Evolutionary conservation across 64 coral and sea anemone genomes (phyloP).

Genomic region (Montipora efflorescens): DNA sequence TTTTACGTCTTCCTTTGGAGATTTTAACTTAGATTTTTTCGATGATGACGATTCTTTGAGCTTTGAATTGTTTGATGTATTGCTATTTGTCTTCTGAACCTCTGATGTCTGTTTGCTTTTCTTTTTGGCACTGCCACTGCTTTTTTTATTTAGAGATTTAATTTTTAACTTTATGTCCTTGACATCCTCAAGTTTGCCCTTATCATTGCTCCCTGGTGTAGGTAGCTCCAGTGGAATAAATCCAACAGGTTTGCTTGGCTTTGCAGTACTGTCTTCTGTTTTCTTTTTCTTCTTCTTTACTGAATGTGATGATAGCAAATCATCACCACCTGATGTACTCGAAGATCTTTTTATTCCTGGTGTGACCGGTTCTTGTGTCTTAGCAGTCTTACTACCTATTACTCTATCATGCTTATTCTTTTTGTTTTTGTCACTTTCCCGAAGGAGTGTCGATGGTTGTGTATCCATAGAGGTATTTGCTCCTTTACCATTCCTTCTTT

Average conservation of each 20-base stretch:
- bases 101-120: conserved; percentile 54
- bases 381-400: conserved; percentile 22
- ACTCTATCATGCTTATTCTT: conserved; percentile 5
- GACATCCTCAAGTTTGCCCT: conserved; percentile 69
- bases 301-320: not conserved
- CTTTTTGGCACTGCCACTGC: conserved; percentile 63
- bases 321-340: conserved; percentile 33
- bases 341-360: conserved; percentile 21
- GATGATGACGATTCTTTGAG: conserved; percentile 43
- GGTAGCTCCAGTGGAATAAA: conserved; percentile 48
- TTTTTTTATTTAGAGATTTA: conserved; percentile 53
- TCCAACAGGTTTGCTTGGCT: conserved; percentile 53
- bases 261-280: conserved; percentile 59
- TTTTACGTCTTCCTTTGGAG: conserved; percentile 53
- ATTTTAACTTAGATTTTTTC: conserved; percentile 45
- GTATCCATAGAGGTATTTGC: conserved; percentile 6
- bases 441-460: not conserved
- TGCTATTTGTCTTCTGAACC: not conserved
- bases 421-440: conserved; percentile 15
- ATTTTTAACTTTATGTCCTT: conserved; percentile 80
- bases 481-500: conserved; percentile 20
- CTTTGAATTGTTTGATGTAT: not conserved
- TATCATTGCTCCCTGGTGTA: conserved; percentile 54
- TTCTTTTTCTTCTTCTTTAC: conserved; percentile 96
- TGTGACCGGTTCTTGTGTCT: conserved; percentile 29